These are phyloP conservation scores for Zaprionus vittiger DNA, from an alignment of 1,140 invertebrate species.

Conservation along the genomic window DNA sequence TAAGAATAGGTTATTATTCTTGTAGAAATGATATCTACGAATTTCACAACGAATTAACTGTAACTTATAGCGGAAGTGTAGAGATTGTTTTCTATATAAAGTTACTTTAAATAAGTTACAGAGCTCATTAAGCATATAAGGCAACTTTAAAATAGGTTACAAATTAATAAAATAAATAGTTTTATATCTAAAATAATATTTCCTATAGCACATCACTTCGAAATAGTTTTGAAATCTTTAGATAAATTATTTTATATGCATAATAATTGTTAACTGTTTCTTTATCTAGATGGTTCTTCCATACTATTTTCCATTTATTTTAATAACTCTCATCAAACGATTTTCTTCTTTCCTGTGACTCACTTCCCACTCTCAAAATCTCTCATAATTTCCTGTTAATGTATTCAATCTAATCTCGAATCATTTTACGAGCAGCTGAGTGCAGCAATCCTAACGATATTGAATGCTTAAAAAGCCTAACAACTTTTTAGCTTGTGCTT, in stretches of 20 bases:
- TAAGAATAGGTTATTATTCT: too few relatives aligned
- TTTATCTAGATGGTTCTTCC: not conserved
- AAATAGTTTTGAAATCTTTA: not conserved
- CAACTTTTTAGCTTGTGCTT: not conserved
- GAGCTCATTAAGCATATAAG: too few relatives aligned
- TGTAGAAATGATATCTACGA: too few relatives aligned
- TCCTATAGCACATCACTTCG: too few relatives aligned
- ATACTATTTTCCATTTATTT: not conserved
- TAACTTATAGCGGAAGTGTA: too few relatives aligned
- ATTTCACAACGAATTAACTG: too few relatives aligned
- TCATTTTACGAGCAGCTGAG: constrained; percentile 10
- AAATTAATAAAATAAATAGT: not conserved
- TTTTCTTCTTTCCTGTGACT: not conserved
- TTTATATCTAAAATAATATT: not conserved
- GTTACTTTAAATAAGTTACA: not conserved
- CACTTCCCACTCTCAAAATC: not conserved
- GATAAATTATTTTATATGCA: not conserved
- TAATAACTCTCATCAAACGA: not conserved
- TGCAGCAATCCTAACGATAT: not conserved
- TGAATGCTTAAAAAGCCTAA: not conserved
- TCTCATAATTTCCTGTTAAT: constrained; percentile 3
- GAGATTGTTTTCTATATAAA: not conserved
- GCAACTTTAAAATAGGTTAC: not conserved
- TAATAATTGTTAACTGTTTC: not conserved
- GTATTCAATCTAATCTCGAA: constrained; percentile 1